These are phyloP conservation scores for Frankliniella fusca DNA, from an alignment of 2,888 invertebrate species.

Conservation along the genomic window DNA sequence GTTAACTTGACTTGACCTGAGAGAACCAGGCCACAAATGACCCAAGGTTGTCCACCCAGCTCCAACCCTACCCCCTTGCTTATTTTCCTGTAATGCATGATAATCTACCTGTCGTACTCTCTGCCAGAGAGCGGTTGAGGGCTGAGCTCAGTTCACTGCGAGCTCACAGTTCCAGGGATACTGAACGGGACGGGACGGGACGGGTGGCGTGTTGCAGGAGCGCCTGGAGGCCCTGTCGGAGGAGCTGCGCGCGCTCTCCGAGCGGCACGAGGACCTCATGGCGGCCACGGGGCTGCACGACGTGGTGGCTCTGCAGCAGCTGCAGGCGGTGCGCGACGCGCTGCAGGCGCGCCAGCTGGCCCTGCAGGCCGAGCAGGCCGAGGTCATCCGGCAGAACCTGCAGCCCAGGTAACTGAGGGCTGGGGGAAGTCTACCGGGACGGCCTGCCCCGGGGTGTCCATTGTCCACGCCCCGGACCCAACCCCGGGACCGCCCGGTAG, in stretches of 20 bases:
- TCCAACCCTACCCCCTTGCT: no score
- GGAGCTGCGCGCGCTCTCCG: conserved; percentile 47
- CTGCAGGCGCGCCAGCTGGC: conserved; percentile 46
- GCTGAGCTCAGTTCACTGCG: no score
- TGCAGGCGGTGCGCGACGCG: conserved; percentile 43
- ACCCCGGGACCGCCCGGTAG: no score
- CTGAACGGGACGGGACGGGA: background rate
- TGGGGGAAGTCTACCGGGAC: no score
- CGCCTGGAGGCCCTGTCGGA: conserved; percentile 49
- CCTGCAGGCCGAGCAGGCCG: conserved; percentile 49
- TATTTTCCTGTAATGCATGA: background rate
- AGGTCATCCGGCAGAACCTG: conserved; percentile 44
- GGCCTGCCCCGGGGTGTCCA: no score
- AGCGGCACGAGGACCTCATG: conserved; percentile 48
- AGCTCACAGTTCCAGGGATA: background rate
- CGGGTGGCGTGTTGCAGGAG: conserved; percentile 43
- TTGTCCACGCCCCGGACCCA: no score
- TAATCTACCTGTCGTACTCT: background rate
- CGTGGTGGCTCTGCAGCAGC: conserved; percentile 45
- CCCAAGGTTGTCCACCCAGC: no score
- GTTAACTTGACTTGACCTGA: no score
- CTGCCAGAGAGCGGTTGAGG: background rate
- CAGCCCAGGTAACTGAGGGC: conserved; percentile 1
- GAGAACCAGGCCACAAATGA: no score
- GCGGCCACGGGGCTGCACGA: conserved; percentile 44